Percentiles rank a stretch among this genome's conserved stretches.
These are phyloP conservation scores for Acronicta leporina DNA, from an alignment of 2,888 invertebrate genomes.

Conservation along the genomic window DNA sequence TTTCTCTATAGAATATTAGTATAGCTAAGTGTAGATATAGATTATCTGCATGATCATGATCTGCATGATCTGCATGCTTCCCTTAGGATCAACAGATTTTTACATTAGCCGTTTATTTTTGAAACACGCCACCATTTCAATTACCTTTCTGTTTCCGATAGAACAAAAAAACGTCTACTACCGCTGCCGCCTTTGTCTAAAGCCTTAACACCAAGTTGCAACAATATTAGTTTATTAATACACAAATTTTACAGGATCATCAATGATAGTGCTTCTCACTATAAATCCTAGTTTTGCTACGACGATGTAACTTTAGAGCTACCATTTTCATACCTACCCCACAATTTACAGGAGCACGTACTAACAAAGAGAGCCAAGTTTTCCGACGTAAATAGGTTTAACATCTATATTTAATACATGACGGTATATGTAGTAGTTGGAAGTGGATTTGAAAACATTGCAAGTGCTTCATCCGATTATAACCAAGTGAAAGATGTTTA, in stretches of 20 bases:
- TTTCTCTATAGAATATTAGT: no score
- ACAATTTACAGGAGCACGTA: constrained; percentile 18
- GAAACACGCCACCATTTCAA: no score
- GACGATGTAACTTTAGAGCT: constrained; percentile 21
- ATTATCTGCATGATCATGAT: no score
- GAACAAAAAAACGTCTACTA: no score
- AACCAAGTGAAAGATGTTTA: constrained; percentile 42
- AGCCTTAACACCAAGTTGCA: neutral
- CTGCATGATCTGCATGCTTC: no score
- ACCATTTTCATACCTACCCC: constrained; percentile 5
- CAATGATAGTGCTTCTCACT: neutral
- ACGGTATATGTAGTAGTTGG: constrained; percentile 18
- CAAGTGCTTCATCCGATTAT: constrained; percentile 74
- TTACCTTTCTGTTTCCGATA: no score
- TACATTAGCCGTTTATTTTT: no score
- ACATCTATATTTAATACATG: constrained; percentile 39
- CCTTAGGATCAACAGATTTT: no score
- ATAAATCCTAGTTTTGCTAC: constrained; percentile 14
- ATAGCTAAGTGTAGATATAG: no score
- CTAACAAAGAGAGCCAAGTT: constrained; percentile 21
- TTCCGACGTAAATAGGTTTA: constrained; percentile 25
- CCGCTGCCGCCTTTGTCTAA: no score
- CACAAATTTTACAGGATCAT: constrained; percentile 12
- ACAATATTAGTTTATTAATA: constrained; percentile 10
- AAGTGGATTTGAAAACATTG: constrained; percentile 60